These are phyloP conservation scores for Halcyon badia DNA, from an alignment of 2,797 vertebrate genomes.

Conservation along the genomic window DNA sequence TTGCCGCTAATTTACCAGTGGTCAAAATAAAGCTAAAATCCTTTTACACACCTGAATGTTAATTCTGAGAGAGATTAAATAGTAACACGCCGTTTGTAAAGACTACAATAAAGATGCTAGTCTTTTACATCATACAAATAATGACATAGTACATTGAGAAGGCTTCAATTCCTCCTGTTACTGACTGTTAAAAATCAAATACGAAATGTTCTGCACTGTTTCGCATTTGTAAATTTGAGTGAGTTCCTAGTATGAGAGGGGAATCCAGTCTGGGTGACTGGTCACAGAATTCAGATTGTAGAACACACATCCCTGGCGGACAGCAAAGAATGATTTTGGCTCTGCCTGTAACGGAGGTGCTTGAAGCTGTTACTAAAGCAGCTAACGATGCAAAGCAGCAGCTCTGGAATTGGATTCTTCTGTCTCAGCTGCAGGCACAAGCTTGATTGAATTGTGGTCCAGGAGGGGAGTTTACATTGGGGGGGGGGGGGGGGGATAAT, in stretches of 20 bases:
- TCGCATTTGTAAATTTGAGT: neutral
- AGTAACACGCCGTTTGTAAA: neutral
- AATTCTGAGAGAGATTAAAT: neutral
- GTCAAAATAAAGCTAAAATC: neutral
- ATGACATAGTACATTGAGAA: accelerated
- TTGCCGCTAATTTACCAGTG: neutral
- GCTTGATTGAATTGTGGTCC: neutral
- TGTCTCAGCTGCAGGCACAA: neutral
- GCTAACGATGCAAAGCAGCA: neutral
- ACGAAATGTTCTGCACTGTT: neutral
- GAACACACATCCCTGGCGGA: neutral
- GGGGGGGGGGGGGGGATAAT: neutral
- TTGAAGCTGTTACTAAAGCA: neutral
- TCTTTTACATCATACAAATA: accelerated
- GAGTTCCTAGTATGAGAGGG: neutral
- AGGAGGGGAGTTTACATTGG: neutral
- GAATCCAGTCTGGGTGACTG: neutral
- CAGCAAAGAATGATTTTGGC: neutral
- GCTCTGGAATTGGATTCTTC: neutral
- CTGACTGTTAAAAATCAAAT: neutral
- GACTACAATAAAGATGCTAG: neutral
- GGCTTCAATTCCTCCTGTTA: neutral
- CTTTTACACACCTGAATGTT: neutral
- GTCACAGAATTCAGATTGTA: neutral
- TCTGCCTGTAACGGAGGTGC: accelerated